These are phyloP conservation scores for Caenorhabditis inopinata DNA, from an alignment of 1,140 invertebrate genomes.

Conservation along the genomic window DNA sequence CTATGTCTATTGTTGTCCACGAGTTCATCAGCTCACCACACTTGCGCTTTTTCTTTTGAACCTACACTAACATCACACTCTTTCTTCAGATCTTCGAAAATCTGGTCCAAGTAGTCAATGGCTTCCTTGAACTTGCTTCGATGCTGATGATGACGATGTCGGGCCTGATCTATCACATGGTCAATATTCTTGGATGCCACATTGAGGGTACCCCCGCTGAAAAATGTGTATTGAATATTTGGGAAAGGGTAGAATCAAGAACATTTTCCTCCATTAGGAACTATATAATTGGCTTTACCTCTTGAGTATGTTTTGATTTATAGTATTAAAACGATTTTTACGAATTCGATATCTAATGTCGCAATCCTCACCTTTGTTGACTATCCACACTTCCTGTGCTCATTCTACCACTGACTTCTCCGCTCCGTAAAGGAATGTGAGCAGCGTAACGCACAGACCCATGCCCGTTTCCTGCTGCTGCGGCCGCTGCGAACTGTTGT, in stretches of 20 bases:
- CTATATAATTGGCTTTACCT: no score
- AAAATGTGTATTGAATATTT: no score
- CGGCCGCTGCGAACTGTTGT: constrained; percentile 34
- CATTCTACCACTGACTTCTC: constrained; percentile 53
- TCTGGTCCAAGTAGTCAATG: constrained; percentile 65
- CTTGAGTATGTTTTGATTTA: no score
- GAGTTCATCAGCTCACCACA: constrained; percentile 12
- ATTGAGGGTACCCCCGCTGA: constrained; percentile 57
- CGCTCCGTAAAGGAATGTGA: constrained; percentile 58
- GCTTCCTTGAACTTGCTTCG: constrained; percentile 65
- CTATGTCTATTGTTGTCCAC: background rate
- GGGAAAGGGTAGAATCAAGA: no score
- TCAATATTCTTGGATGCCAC: constrained; percentile 62
- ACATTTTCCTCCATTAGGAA: no score
- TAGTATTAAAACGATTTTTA: background rate
- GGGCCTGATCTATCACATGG: constrained; percentile 64
- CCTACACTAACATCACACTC: constrained; percentile 48
- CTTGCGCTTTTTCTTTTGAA: background rate
- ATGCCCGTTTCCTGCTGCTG: constrained; percentile 42
- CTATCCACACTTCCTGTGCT: constrained; percentile 64
- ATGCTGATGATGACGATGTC: constrained; percentile 60
- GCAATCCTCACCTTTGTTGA: constrained; percentile 55
- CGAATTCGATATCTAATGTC: background rate
- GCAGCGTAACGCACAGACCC: constrained; percentile 56
- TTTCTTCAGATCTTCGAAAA: constrained; percentile 65